Conservation (phyloP, 30 jellyfish, hydroid and myxozoan genomes). For the Hydra vulgaris region DNA sequence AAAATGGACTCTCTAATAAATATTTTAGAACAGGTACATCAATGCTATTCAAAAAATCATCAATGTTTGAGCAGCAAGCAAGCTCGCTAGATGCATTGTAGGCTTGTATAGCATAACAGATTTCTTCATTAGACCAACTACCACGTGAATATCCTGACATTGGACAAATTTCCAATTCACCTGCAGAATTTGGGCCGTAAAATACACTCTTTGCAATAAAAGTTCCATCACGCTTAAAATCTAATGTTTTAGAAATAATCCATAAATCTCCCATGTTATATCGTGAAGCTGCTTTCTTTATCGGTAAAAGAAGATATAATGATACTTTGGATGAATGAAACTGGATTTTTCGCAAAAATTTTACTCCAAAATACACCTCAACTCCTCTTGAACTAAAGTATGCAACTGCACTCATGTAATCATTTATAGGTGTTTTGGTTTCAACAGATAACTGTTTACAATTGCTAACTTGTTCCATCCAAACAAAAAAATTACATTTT, state of each 20-base stretch:
- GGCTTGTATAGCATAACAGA: conserved; percentile 42
- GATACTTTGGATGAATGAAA: not conserved
- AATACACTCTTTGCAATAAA: conserved; percentile 53
- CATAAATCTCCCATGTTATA: conserved; percentile 50
- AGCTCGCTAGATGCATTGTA: conserved; percentile 55
- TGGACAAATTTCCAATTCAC: conserved; percentile 44
- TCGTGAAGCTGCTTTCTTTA: conserved; percentile 31
- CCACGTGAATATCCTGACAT: conserved; percentile 10
- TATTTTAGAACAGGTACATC: conserved; percentile 35
- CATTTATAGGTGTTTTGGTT: not conserved
- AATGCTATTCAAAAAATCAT: not conserved
- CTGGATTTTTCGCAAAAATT: not conserved
- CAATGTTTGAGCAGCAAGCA: conserved; percentile 33
- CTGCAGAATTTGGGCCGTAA: conserved; percentile 58
- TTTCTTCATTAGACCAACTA: conserved; percentile 19
- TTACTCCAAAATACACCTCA: conserved; percentile 16
- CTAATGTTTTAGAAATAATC: conserved; percentile 43
- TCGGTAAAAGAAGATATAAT: conserved; percentile 26
- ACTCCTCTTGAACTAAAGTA: conserved; percentile 5
- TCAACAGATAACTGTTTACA: not conserved
- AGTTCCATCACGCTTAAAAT: conserved; percentile 22
- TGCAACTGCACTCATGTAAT: conserved; percentile 6
- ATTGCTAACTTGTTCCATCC: conserved; percentile 12
- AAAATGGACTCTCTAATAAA: not conserved
- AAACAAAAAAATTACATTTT: conserved; percentile 11